Conservation (phyloP, 2,113 vertebrate species). For the Syngnathus scovelli region DNA sequence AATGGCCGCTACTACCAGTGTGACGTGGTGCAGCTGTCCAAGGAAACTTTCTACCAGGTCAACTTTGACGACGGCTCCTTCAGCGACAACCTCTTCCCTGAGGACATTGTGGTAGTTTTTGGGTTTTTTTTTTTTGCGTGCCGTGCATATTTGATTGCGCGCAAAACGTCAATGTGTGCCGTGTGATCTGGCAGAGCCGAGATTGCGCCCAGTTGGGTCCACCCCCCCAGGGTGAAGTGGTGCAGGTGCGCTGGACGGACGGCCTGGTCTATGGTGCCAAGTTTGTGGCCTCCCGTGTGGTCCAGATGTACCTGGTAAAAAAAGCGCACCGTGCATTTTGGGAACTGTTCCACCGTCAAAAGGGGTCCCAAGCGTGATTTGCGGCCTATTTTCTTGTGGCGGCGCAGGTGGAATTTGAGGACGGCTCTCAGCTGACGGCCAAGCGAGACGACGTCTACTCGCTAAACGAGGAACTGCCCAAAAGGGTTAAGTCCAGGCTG, state of each 20-base stretch:
- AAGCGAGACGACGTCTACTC: constrained; percentile 96
- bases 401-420: constrained; percentile 93
- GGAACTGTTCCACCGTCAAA: not conserved
- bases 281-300: constrained; percentile 88
- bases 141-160: not conserved
- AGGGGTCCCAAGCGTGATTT: too few species aligned
- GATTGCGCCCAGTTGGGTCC: constrained; percentile 91
- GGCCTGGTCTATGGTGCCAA: constrained; percentile 94
- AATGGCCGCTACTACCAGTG: constrained; percentile 97
- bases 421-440: constrained; percentile 89
- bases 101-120: constrained; percentile 91
- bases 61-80: constrained; percentile 98
- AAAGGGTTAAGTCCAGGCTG: constrained; percentile 93
- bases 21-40: constrained; percentile 89
- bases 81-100: constrained; percentile 94
- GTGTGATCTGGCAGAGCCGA: constrained; percentile 71
- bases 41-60: constrained; percentile 96
- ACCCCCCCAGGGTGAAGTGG: constrained; percentile 86
- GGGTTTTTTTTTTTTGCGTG: too few species aligned
- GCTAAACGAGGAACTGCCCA: constrained; percentile 94
- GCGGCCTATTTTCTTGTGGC: too few species aligned
- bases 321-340: too few species aligned
- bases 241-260: constrained; percentile 96
- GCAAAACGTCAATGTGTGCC: constrained; percentile 5
- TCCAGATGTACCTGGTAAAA: constrained; percentile 94